phyloP scores from a whole-genome alignment of 2,888 invertebrate genomes.

The Leistus spinibarbis region DNA sequence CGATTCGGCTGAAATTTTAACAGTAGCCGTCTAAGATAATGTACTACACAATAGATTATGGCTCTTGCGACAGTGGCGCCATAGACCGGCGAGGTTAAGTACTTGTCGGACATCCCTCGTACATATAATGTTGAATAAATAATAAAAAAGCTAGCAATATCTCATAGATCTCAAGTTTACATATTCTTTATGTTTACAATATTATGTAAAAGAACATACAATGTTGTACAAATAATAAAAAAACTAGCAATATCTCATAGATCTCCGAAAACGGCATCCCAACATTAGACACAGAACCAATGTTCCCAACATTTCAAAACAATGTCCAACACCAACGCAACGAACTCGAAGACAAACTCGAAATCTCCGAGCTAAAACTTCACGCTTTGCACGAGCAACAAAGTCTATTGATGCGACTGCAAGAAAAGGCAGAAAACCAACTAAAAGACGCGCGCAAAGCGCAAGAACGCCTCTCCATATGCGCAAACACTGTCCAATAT shows the following conservation, averaged over 20 bases:
- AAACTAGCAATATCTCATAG: slow-evolving; percentile 1
- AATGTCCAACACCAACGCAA: slow-evolving; percentile 42
- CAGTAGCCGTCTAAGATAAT: no score
- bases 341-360: slow-evolving; percentile 50
- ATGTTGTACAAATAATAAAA: neutral
- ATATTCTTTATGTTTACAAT: no score
- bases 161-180: slow-evolving; percentile 15
- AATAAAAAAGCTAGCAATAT: neutral
- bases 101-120: no score
- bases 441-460: slow-evolving; percentile 52
- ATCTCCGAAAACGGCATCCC: slow-evolving; percentile 31
- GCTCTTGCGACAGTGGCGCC: no score
- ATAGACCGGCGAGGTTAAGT: no score
- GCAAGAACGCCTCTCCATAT: slow-evolving; percentile 50
- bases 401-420: slow-evolving; percentile 49
- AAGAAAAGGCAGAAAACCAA: slow-evolving; percentile 55
- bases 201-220: no score
- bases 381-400: slow-evolving; percentile 52
- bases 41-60: no score
- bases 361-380: slow-evolving; percentile 49
- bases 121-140: neutral
- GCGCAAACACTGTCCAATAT: slow-evolving; percentile 27
- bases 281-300: slow-evolving; percentile 23
- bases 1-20: no score
- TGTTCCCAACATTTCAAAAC: slow-evolving; percentile 31